A percentile compares a stretch with the other conserved stretches of the same genome.
Conservation (phyloP, 2,888 invertebrate genomes). For the Rhagonycha fulva region DNA sequence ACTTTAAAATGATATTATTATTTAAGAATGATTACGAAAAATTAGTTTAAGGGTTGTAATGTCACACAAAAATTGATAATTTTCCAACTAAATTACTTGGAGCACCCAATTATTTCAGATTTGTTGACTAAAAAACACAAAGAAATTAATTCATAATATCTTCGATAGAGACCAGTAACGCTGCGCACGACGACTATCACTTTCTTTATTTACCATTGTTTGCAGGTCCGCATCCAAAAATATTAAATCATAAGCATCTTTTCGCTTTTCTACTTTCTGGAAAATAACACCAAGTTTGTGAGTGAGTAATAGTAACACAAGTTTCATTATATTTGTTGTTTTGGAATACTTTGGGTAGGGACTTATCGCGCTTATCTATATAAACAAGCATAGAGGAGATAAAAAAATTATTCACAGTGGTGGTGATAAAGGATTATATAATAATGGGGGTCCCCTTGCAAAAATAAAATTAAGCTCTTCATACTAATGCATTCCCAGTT, state of each 20-base stretch:
- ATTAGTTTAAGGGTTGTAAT: neutral
- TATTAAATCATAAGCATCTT: neutral
- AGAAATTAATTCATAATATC: neutral
- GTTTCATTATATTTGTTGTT: neutral
- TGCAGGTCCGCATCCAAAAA: neutral
- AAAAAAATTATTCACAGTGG: too few species aligned
- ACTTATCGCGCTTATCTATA: neutral
- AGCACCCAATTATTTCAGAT: neutral
- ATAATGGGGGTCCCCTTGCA: too few species aligned
- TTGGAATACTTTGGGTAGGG: neutral
- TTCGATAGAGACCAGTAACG: neutral
- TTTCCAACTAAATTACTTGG: neutral
- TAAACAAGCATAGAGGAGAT: neutral
- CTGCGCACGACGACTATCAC: neutral
- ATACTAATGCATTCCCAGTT: too few species aligned
- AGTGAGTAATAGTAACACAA: neutral
- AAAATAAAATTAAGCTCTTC: too few species aligned
- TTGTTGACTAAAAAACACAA: neutral
- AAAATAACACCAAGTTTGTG: neutral
- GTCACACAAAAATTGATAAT: neutral
- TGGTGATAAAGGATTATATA: too few species aligned
- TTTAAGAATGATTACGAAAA: neutral
- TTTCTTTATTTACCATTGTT: neutral
- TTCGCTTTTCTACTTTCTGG: neutral
- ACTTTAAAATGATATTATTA: neutral